Percentiles rank a stretch among this genome's conserved stretches.
Evolutionary conservation across 2,797 vertebrate species (phyloP).

Genomic region (Pelobates cultripes): DNA sequence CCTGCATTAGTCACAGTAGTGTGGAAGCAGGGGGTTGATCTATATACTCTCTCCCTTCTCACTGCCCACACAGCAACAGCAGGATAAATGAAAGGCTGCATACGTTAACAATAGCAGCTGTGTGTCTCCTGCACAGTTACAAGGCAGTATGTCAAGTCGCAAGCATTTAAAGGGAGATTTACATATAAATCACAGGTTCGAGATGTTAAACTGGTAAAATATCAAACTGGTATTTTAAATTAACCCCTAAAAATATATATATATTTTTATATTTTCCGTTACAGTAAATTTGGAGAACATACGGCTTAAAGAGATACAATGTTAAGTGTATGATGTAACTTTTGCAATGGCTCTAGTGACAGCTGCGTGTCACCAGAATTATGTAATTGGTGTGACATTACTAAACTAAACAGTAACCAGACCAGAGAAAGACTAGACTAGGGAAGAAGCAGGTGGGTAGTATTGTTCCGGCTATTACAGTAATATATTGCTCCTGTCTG

Average conservation of each 20-base stretch:
- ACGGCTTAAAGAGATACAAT: no score
- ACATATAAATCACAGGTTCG: not conserved
- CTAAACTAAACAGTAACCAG: not conserved
- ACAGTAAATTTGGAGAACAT: no score
- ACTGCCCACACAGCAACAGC: not conserved
- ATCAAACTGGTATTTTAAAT: no score
- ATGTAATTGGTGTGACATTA: not conserved
- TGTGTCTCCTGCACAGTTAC: not conserved
- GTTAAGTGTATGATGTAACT: not conserved
- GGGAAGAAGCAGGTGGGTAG: not conserved
- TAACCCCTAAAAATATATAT: no score
- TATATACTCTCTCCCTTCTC: not conserved
- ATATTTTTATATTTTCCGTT: no score
- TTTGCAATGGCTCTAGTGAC: not conserved
- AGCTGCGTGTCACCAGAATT: not conserved
- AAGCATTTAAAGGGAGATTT: not conserved
- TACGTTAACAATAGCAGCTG: not conserved
- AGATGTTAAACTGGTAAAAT: not conserved
- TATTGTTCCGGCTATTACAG: not conserved
- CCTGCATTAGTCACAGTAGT: slow-evolving; percentile 3
- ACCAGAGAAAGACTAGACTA: not conserved
- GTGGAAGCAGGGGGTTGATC: not conserved
- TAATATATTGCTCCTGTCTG: not conserved
- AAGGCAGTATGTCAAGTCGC: not conserved
- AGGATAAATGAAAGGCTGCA: not conserved